These are phyloP conservation scores for Temnothorax ravouxi DNA, from an alignment of 2,888 invertebrate species.

Conservation along the genomic window DNA sequence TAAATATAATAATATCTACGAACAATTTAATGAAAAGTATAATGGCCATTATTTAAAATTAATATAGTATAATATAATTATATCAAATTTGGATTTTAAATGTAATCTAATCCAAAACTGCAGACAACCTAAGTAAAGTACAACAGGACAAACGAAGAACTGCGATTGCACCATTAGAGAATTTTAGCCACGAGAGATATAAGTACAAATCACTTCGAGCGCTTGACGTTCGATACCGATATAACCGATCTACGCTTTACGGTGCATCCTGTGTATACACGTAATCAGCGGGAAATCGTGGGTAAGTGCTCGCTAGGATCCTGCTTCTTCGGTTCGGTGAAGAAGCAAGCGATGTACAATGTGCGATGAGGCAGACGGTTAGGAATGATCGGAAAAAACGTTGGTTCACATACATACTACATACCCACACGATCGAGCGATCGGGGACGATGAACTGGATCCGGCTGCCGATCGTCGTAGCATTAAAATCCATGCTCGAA, in stretches of 20 bases:
- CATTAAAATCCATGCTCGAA: constrained; percentile 62
- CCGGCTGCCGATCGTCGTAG: constrained; percentile 48
- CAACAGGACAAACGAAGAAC: neutral
- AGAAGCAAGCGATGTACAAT: neutral
- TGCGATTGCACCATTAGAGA: neutral
- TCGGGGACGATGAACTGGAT: constrained; percentile 44
- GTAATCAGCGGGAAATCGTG: constrained; percentile 53
- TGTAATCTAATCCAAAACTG: neutral
- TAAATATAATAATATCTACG: neutral
- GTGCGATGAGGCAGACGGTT: constrained; percentile 31
- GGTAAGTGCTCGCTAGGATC: neutral
- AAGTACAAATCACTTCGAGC: neutral
- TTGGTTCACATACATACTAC: constrained; percentile 51
- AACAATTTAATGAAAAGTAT: neutral
- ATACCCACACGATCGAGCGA: neutral
- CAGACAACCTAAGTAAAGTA: neutral
- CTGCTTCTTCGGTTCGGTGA: neutral
- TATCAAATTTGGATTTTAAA: neutral
- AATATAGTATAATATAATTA: neutral
- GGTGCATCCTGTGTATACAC: constrained; percentile 2
- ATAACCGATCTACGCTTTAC: neutral
- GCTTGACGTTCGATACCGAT: neutral
- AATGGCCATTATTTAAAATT: too few relatives aligned
- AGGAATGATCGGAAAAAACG: constrained; percentile 46
- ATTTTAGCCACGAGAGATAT: neutral